These are phyloP conservation scores for Pseudococcus viburni DNA, from an alignment of 2,888 invertebrate species.

Conservation along the genomic window DNA sequence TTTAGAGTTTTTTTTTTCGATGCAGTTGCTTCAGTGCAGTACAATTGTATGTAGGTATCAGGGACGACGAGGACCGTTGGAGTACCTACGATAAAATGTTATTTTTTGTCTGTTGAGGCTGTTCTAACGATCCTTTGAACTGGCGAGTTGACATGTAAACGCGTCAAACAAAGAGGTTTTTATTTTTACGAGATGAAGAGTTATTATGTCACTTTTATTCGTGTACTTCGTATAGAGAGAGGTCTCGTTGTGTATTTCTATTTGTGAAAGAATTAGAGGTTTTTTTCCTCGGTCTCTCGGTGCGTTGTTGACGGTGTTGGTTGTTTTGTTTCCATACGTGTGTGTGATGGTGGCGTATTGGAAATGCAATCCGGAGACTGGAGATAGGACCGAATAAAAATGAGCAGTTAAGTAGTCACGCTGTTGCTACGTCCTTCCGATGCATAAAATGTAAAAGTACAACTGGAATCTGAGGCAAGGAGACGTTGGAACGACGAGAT, in stretches of 20 bases:
- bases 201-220: conserved; percentile 62
- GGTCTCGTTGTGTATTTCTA: conserved; percentile 3
- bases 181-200: conserved; percentile 60
- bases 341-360: conserved; percentile 24
- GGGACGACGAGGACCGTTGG: background rate
- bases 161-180: conserved; percentile 52
- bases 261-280: conserved; percentile 37
- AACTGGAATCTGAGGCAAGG: too few relatives aligned
- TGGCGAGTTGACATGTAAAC: conserved; percentile 52
- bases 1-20: background rate
- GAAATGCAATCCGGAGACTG: background rate
- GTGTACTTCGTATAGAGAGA: conserved; percentile 15
- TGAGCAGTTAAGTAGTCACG: conserved; percentile 44
- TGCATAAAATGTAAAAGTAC: background rate
- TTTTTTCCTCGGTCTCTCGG: background rate
- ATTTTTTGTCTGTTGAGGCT: conserved; percentile 4
- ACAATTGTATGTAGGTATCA: too few relatives aligned
- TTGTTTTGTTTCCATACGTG: background rate
- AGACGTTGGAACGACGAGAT: background rate
- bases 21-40: background rate
- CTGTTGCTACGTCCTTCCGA: conserved; percentile 13
- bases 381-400: background rate
- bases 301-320: background rate
- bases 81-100: background rate
- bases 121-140: conserved; percentile 45